phyloP scores from a whole-genome alignment of 2,797 vertebrate species.

The Spizella passerina region DNA sequence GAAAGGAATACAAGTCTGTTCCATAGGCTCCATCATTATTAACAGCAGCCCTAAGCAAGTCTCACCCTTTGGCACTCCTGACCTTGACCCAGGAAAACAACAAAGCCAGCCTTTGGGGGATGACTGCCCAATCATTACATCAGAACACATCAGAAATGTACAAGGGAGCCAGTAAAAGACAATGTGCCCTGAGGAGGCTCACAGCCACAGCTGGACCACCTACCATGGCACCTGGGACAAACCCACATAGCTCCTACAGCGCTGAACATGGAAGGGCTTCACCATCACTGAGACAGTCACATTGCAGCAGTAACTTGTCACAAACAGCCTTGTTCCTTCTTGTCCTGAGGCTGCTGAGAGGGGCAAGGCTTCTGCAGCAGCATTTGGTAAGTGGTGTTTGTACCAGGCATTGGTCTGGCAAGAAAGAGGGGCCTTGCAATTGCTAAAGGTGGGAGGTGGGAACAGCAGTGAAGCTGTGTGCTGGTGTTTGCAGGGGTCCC shows the following conservation, averaged over 20 bases:
- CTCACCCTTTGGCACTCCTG: not conserved
- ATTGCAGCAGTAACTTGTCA: rapidly evolving
- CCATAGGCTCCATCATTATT: not conserved
- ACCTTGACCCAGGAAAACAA: not conserved
- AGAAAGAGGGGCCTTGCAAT: not conserved
- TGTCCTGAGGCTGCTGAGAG: not conserved
- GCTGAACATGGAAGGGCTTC: not conserved
- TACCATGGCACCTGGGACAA: not conserved
- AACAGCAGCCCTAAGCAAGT: not conserved
- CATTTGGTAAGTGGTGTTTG: not conserved
- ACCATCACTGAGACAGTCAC: rapidly evolving
- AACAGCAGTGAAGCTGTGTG: not conserved
- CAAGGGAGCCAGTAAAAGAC: not conserved
- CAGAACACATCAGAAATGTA: not conserved
- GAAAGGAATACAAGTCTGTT: not conserved
- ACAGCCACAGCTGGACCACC: not conserved
- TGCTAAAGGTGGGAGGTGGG: not conserved
- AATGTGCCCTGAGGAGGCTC: not conserved
- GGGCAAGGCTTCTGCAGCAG: not conserved
- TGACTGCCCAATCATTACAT: not conserved
- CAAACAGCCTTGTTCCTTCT: rapidly evolving
- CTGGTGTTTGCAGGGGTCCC: too few species aligned
- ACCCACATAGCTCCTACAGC: not conserved
- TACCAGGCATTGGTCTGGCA: not conserved
- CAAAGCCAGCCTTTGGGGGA: not conserved